Conservation (phyloP, 2,113 vertebrate species). For the Seriola aureovittata region DNA sequence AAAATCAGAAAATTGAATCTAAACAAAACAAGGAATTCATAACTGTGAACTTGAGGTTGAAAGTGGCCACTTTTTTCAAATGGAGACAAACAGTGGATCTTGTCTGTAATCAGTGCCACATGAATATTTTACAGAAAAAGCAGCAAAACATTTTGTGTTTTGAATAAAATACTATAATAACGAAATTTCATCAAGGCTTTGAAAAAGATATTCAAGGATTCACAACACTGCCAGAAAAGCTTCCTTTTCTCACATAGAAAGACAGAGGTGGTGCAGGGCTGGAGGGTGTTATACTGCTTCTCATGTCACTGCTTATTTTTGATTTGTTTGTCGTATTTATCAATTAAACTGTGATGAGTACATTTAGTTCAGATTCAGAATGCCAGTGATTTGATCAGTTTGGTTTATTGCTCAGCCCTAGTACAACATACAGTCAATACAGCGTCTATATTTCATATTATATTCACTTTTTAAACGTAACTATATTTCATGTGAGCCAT, state of each 20-base stretch:
- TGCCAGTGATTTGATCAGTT: too few species aligned
- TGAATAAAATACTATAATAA: neutral
- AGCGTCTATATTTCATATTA: too few species aligned
- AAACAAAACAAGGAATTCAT: neutral
- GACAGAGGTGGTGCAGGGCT: neutral
- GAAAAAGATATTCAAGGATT: constrained; percentile 5
- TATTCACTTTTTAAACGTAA: too few species aligned
- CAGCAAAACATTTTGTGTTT: neutral
- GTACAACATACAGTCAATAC: too few species aligned
- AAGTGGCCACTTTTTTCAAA: neutral
- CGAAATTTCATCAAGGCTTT: neutral
- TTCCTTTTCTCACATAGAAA: neutral
- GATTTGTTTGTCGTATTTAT: neutral
- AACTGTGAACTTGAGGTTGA: neutral
- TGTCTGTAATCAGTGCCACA: neutral
- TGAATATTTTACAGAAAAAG: neutral
- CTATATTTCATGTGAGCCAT: too few species aligned
- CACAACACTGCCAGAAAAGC: neutral
- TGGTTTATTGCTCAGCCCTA: too few species aligned
- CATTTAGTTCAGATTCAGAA: too few species aligned
- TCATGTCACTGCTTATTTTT: neutral
- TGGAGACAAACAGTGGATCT: neutral
- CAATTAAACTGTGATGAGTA: too few species aligned
- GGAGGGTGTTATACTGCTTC: too few species aligned
- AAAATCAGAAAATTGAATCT: neutral